Evolutionary conservation across 2,113 vertebrate species (phyloP).

Genomic region (Ploceus nigricollis): DNA sequence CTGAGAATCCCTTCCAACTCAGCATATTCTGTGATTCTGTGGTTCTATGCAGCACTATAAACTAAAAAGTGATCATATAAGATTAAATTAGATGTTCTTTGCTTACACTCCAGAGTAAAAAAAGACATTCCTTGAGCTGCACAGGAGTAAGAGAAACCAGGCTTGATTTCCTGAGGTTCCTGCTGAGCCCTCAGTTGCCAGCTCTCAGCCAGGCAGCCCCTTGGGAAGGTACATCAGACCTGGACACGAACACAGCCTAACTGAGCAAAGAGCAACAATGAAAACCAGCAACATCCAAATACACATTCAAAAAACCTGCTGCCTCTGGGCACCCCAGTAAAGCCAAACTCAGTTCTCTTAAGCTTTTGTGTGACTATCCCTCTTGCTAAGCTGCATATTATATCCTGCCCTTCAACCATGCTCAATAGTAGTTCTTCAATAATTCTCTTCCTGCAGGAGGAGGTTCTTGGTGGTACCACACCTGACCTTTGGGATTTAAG

Average conservation of each 20-base stretch:
- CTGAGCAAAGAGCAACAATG: neutral
- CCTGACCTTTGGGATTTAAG: neutral
- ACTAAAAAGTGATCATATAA: neutral
- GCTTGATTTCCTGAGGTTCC: neutral
- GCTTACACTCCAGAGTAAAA: neutral
- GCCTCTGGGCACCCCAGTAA: neutral
- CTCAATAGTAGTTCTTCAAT: neutral
- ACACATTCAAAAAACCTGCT: neutral
- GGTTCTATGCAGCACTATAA: neutral
- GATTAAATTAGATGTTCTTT: neutral
- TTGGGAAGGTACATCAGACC: neutral
- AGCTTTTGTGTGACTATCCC: rapidly evolving
- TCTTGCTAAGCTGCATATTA: neutral
- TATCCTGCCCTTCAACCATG: neutral
- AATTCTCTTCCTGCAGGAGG: neutral
- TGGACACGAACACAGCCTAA: neutral
- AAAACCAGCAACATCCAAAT: neutral
- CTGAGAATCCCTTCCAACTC: neutral
- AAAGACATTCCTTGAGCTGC: neutral
- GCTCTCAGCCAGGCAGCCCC: rapidly evolving
- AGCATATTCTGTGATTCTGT: neutral
- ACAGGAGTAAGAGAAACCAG: neutral
- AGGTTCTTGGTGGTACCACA: neutral
- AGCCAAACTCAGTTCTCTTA: neutral
- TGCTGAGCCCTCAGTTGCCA: neutral